Base-by-base conservation (phyloP, 1,140 invertebrate species). In the Drosophila tropicalis region DNA sequence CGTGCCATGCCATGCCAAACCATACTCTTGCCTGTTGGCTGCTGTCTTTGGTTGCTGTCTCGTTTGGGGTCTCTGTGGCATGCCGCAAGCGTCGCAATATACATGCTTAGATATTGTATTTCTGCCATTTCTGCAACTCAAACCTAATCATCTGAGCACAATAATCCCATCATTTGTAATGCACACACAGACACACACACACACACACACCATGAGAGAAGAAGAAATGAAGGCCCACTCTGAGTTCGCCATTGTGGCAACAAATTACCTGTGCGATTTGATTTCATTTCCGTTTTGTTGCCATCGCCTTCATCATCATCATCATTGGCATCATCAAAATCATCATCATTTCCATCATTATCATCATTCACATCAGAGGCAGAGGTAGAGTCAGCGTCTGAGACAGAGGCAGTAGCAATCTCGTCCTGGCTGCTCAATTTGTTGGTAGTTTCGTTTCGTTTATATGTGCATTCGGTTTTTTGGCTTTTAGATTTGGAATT, bases 251-350 rank as follows among this genome's bases (percentile, higher is more conserved):
- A 81, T 74, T 76, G 76, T 76, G 79, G 66, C 76, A 77, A 89
- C 76, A 79, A 87, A 87, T 87, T 87, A 89, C 83, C 83, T 89
- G 72, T 83, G 76, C 72, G 70, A 87, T 87, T 87, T 87, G 76
- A 87, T 83, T 89, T 89, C 72, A 89, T 80, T 87, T 89, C 76
- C 72, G 73, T 79, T 70, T 63, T 56, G 68, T 62, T 54, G 51
- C 32, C 64, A 41, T 29, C 17, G 62, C 54, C 60, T 62, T 41
- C 67, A 58, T 65, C 58, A 72, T 58, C 39, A 61, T 54, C 66
- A 41, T 39, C 72, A 47, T 67, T 29, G 25, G 47, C 72, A 40
- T 34, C 32, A 74, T 56, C 70, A 32, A 41, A 54, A 67, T 74
- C 71, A 72, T 75, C 72, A 75, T 75, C 40, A 73, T 56, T 39